Evolutionary conservation across 1,140 invertebrate species (phyloP).

Genomic region (Pogonomyrmex barbatus): DNA sequence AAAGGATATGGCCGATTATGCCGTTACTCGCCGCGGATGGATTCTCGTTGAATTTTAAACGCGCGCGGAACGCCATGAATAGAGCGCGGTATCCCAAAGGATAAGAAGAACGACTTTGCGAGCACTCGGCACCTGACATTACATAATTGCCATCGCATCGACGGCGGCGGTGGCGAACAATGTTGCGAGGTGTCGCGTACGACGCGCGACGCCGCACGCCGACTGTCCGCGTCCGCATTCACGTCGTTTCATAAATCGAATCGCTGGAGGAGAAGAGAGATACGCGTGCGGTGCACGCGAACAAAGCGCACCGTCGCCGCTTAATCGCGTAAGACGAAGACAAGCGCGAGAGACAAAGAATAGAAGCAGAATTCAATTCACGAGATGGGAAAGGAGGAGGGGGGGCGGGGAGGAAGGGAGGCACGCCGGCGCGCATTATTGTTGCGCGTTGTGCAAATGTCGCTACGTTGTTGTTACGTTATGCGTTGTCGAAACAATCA

Average conservation of each 20-base stretch:
- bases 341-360: slow-evolving; percentile 13
- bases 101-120: slow-evolving; percentile 12
- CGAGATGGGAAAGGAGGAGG: not conserved
- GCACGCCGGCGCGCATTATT: not conserved
- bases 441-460: slow-evolving; percentile 10
- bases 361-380: slow-evolving; percentile 33
- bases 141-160: slow-evolving; percentile 35
- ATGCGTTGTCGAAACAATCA: slow-evolving; percentile 14
- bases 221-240: slow-evolving; percentile 20
- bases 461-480: not conserved
- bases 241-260: slow-evolving; percentile 41
- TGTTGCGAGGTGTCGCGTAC: slow-evolving; percentile 5
- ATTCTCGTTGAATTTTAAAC: slow-evolving; percentile 34
- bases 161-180: slow-evolving; percentile 14
- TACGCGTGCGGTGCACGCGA: slow-evolving; percentile 18
- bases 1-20: slow-evolving; percentile 16
- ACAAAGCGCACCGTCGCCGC: slow-evolving; percentile 35
- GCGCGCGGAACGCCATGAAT: slow-evolving; percentile 23
- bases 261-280: slow-evolving; percentile 6
- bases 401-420: too few species aligned
- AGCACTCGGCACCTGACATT: slow-evolving; percentile 10
- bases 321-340: slow-evolving; percentile 24
- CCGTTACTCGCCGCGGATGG: not conserved
- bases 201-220: not conserved
- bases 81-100: not conserved